Conservation (phyloP, 2,113 vertebrate genomes). For the Psammodynastes pulverulentus region DNA sequence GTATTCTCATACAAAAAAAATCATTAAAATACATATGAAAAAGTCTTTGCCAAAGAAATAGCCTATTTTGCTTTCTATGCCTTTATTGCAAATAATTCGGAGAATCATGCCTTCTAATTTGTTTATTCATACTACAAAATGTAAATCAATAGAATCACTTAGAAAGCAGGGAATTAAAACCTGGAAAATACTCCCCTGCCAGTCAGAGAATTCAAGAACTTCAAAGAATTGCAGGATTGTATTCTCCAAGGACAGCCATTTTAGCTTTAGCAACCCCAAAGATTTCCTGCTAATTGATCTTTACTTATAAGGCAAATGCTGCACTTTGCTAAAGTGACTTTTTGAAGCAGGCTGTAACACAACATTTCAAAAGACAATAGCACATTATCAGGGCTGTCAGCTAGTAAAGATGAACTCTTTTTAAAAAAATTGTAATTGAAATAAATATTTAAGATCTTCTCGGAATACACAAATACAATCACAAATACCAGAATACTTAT, state of each 20-base stretch:
- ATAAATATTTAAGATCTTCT: background rate
- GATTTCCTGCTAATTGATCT: background rate
- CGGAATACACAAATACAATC: background rate
- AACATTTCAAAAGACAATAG: background rate
- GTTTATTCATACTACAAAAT: background rate
- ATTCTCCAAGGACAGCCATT: constrained; percentile 25
- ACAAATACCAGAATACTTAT: background rate
- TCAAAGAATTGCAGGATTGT: background rate
- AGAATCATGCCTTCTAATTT: constrained; percentile 7
- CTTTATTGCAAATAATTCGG: background rate
- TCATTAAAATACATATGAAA: background rate
- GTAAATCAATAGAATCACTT: background rate
- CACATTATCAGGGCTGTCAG: background rate
- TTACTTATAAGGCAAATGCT: background rate
- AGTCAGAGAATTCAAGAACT: background rate
- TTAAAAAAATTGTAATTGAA: too few relatives aligned
- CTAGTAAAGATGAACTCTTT: background rate
- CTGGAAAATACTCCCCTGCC: background rate
- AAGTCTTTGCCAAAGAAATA: background rate
- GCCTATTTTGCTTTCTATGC: background rate
- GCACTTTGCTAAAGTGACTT: constrained; percentile 7
- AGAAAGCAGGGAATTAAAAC: constrained; percentile 11
- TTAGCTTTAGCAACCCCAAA: constrained; percentile 2
- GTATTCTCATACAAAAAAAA: background rate
- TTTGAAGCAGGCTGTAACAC: background rate